Conservation (phyloP, 2,113 vertebrate genomes). For the Grammomys surdaster region DNA sequence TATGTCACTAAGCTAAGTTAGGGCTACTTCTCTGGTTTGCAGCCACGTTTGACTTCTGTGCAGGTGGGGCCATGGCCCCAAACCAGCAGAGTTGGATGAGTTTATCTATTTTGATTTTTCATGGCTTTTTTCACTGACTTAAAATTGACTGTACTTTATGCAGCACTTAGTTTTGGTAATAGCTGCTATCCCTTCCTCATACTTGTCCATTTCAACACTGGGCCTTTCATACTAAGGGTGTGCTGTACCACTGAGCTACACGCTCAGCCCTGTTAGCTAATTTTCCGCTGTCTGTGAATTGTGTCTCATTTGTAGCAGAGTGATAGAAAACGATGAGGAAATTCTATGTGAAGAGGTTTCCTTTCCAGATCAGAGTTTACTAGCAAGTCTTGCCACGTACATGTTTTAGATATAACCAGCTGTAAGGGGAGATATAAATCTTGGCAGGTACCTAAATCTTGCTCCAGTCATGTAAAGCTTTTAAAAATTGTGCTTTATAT, state of each 20-base stretch:
- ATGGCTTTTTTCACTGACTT: conserved; percentile 19
- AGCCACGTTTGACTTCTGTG: conserved; percentile 18
- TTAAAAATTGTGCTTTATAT: conserved; percentile 29
- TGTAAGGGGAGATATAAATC: neutral
- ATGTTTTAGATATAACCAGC: neutral
- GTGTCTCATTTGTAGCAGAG: neutral
- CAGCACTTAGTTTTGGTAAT: neutral
- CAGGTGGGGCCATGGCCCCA: neutral
- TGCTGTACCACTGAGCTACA: neutral
- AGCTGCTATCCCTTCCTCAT: neutral
- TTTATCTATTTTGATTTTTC: conserved; percentile 47
- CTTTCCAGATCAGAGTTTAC: conserved; percentile 29
- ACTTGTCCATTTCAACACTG: neutral
- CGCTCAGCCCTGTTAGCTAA: neutral
- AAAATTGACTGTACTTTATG: conserved; percentile 19
- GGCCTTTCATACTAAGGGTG: neutral
- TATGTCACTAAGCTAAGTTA: conserved; percentile 16
- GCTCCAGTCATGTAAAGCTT: conserved; percentile 12
- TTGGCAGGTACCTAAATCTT: conserved; percentile 13
- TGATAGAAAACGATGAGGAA: neutral
- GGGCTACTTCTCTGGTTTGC: conserved; percentile 33
- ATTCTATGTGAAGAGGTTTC: neutral
- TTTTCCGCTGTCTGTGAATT: conserved; percentile 41
- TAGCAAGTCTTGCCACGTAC: neutral
- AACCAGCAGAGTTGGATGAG: conserved; percentile 21